Evolutionary conservation across 2,888 invertebrate genomes (phyloP).

Genomic region (Frankliniella intonsa): DNA sequence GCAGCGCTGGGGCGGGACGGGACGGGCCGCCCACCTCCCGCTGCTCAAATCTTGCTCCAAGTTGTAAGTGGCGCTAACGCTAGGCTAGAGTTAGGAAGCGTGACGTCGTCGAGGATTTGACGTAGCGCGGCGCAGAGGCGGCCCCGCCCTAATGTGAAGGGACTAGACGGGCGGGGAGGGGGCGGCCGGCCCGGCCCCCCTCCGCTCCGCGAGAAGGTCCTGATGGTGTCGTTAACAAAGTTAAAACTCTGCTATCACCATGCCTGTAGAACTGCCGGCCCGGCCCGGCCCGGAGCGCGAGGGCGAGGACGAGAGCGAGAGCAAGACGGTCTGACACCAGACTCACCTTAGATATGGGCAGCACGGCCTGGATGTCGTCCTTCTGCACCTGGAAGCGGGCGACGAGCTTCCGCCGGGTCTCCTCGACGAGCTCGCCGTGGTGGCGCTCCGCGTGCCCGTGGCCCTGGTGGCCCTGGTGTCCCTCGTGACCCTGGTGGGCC

Average conservation of each 20-base stretch:
- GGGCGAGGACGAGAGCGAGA: neutral
- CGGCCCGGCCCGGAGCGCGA: neutral
- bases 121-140: too few species aligned
- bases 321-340: neutral
- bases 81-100: neutral
- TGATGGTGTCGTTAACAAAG: slow-evolving; percentile 25
- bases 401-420: slow-evolving; percentile 60
- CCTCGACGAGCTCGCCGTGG: slow-evolving; percentile 42
- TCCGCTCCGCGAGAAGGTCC: neutral
- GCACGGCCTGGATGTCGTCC: slow-evolving; percentile 87
- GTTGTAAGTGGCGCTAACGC: neutral
- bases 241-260: neutral
- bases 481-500: slow-evolving; percentile 50
- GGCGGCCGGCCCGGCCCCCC: neutral
- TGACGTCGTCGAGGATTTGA: too few species aligned
- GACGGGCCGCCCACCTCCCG: neutral
- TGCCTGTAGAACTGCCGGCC: neutral
- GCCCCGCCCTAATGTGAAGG: too few species aligned
- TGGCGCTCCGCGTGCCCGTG: slow-evolving; percentile 46
- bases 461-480: slow-evolving; percentile 47
- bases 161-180: neutral
- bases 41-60: neutral
- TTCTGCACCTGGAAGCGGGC: slow-evolving; percentile 85
- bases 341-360: slow-evolving; percentile 86
- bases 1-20: neutral